These are phyloP conservation scores for Crematogaster levior DNA, from an alignment of 2,888 invertebrate genomes.

Conservation along the genomic window DNA sequence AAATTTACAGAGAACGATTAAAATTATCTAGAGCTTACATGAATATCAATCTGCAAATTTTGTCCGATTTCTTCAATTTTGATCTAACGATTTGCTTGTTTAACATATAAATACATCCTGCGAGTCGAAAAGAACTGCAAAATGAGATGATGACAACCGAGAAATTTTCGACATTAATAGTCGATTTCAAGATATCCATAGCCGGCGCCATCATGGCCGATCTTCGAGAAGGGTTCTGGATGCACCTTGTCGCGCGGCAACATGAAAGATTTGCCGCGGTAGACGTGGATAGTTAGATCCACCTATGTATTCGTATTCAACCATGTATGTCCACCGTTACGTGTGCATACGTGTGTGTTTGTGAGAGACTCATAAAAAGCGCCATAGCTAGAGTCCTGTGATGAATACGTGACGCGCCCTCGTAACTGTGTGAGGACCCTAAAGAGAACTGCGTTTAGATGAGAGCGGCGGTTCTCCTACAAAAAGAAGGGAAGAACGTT, in stretches of 20 bases:
- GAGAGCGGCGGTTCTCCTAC: slow-evolving; percentile 63
- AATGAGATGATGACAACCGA: slow-evolving; percentile 28
- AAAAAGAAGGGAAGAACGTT: slow-evolving; percentile 73
- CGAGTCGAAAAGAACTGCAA: background rate
- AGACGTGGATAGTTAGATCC: slow-evolving; percentile 62
- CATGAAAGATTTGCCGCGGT: slow-evolving; percentile 74
- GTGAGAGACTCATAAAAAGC: slow-evolving; percentile 68
- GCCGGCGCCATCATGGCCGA: slow-evolving; percentile 58
- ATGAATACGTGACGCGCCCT: slow-evolving; percentile 50
- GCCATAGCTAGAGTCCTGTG: slow-evolving; percentile 63
- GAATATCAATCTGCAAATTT: background rate
- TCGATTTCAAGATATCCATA: slow-evolving; percentile 25
- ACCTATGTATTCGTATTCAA: slow-evolving; percentile 54
- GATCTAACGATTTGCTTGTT: background rate
- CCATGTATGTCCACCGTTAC: slow-evolving; percentile 41
- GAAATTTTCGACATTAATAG: slow-evolving; percentile 61
- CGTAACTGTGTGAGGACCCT: slow-evolving; percentile 66
- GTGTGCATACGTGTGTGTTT: background rate
- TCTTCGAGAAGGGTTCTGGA: slow-evolving; percentile 60
- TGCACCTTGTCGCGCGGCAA: slow-evolving; percentile 71
- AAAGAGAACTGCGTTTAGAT: slow-evolving; percentile 64
- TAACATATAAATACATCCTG: background rate
- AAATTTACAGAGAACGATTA: background rate
- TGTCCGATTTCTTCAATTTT: background rate
- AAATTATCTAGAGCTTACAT: background rate